Evolutionary conservation across 1,140 invertebrate genomes (phyloP), one percentile per base, ranked within the genome.

Genomic region (Sycophaga agraensis): DNA sequence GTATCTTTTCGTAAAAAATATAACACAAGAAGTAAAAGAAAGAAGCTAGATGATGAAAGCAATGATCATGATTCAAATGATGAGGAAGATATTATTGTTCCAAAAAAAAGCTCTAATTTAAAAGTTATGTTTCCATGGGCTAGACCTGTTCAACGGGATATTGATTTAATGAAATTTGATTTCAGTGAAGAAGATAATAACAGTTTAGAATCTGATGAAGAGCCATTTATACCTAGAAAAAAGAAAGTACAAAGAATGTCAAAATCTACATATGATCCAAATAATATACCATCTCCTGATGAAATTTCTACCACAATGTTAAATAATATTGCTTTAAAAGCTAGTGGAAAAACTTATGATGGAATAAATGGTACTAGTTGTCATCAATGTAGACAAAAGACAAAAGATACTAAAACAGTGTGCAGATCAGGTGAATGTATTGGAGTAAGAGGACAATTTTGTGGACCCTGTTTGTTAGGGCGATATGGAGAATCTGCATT

Each of bases 361-460:
- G 69, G 57, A 45, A 6, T 60, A 14, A 59, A 66, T 39, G 81
- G 81, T 5, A 77, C 77, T 1, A 65, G 57, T 54, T 82, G 81
- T 64, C 81, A 82, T 66, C 81, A 82, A 24, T 82, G 81, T 55
- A 68, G 81, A 26, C 82, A 82, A 50, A 83, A 83, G 66, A 82
- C 82, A 1, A 54, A 69, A 17, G 82, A 83, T 60, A 81, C 74
- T 8, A 83, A 83, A 65, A 81, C 81, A 4, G 71, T 76, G 22
- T 83, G 82, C 22, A 67, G 82, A 48, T 79, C 75, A 14, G 70
- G 71, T 26, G 53, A 68, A 49, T 83, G 82, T 64, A 45, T 75
- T 14, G 82, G 82, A 17, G 63, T 80, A 3, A 68, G 79, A 58
- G 82, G 82, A 16, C 75, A 81, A 66, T 82, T 83, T 63, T 83